These are phyloP conservation scores for Selene dorsalis DNA, from an alignment of 2,797 vertebrate genomes.

Conservation along the genomic window DNA sequence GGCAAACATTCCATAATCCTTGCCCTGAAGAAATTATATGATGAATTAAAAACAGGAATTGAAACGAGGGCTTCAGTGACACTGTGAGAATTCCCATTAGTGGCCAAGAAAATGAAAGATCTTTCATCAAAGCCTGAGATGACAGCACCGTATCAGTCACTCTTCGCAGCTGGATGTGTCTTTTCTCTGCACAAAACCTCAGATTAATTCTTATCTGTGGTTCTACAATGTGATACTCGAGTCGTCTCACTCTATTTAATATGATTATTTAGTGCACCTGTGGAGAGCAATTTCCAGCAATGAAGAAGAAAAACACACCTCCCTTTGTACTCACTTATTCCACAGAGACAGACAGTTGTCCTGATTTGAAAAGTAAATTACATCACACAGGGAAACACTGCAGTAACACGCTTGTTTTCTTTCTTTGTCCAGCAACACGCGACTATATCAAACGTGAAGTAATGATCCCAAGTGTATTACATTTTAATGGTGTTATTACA, in stretches of 20 bases:
- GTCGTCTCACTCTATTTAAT: slow-evolving; percentile 42
- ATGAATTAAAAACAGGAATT: slow-evolving; percentile 68
- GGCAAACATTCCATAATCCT: slow-evolving; percentile 69
- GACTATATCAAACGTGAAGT: slow-evolving; percentile 68
- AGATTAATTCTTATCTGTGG: slow-evolving; percentile 57
- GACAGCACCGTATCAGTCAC: slow-evolving; percentile 66
- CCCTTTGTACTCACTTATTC: slow-evolving; percentile 20
- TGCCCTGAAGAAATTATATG: slow-evolving; percentile 55
- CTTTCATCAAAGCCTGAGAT: slow-evolving; percentile 70
- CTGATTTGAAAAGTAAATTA: slow-evolving; percentile 55
- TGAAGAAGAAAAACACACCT: slow-evolving; percentile 37
- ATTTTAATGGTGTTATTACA: slow-evolving; percentile 82
- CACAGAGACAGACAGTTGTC: slow-evolving; percentile 27
- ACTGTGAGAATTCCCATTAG: slow-evolving; percentile 68
- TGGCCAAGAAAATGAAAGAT: slow-evolving; percentile 70
- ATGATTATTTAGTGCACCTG: slow-evolving; percentile 52
- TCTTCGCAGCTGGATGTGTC: slow-evolving; percentile 44
- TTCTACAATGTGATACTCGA: slow-evolving; percentile 40
- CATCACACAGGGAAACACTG: slow-evolving; percentile 29
- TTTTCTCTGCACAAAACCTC: slow-evolving; percentile 31
- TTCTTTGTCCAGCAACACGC: slow-evolving; percentile 48
- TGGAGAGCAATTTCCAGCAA: slow-evolving; percentile 40
- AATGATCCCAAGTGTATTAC: slow-evolving; percentile 77
- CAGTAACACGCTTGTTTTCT: slow-evolving; percentile 45
- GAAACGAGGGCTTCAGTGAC: slow-evolving; percentile 64